Percentiles rank a stretch among this genome's conserved stretches.
phyloP scores from a whole-genome alignment of 2,113 vertebrate genomes.

The Stictonetta naevosa region DNA sequence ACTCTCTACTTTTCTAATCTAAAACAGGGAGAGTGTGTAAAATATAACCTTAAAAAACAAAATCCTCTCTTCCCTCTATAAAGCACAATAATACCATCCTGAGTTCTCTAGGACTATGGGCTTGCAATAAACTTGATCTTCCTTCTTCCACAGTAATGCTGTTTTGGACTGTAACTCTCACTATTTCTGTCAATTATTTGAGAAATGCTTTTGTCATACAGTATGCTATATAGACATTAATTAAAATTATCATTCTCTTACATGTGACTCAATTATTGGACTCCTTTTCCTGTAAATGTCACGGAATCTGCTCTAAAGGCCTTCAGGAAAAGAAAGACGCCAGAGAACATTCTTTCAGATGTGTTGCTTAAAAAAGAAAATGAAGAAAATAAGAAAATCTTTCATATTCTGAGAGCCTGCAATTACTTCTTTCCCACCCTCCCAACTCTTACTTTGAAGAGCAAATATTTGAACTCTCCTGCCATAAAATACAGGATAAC shows the following conservation, averaged over 20 bases:
- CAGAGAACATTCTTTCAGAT: conserved; percentile 43
- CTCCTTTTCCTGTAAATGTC: conserved; percentile 9
- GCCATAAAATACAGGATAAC: not conserved
- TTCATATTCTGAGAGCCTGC: not conserved
- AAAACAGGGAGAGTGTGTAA: conserved; percentile 13
- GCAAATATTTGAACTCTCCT: not conserved
- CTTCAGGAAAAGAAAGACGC: conserved; percentile 30
- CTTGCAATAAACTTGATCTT: not conserved
- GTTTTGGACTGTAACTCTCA: not conserved
- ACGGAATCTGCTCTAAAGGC: not conserved
- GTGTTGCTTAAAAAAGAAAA: not conserved
- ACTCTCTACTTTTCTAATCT: conserved; percentile 28
- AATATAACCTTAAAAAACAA: not conserved
- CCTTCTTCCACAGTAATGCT: not conserved
- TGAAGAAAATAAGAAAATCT: not conserved
- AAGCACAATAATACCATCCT: not conserved
- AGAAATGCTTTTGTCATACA: not conserved
- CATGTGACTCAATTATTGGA: conserved; percentile 24
- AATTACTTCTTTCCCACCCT: not conserved
- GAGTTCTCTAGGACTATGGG: not conserved
- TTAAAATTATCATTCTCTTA: not conserved
- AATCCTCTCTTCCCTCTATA: not conserved
- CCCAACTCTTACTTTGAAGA: not conserved
- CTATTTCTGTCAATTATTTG: not conserved
- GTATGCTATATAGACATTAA: not conserved